Evolutionary conservation across 64 coral and sea anemone species (phyloP).

Genomic region (Stichodactyla mertensii): DNA sequence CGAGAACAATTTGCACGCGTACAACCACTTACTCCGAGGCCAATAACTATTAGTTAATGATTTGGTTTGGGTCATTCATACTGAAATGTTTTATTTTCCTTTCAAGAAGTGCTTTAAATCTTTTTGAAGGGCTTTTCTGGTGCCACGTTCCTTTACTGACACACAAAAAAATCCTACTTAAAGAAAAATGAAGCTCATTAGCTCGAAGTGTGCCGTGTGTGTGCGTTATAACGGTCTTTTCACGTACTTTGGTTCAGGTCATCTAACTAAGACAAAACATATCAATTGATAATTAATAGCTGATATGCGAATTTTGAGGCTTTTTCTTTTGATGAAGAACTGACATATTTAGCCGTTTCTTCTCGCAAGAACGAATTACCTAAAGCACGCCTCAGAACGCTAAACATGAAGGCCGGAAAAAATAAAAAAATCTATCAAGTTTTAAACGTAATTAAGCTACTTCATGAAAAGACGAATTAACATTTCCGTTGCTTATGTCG

Average conservation of each 20-base stretch:
- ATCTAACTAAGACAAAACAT: slow-evolving; percentile 7
- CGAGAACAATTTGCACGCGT: background rate
- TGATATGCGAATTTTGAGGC: background rate
- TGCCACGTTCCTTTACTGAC: background rate
- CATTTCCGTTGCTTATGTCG: background rate
- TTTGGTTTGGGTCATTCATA: background rate
- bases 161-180: background rate
- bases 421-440: background rate
- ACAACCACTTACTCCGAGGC: background rate
- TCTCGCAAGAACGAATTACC: background rate
- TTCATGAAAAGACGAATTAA: background rate
- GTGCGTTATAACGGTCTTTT: background rate
- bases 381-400: background rate
- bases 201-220: background rate
- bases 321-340: too few species aligned
- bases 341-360: background rate
- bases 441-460: background rate
- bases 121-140: background rate
- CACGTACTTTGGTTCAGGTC: background rate
- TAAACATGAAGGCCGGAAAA: background rate
- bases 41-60: background rate
- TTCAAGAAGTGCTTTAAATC: slow-evolving; percentile 5
- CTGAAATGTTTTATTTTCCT: background rate
- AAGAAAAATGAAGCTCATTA: too few species aligned
- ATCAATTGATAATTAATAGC: background rate